These are phyloP conservation scores for Thymelicus acteon DNA, from an alignment of 2,888 invertebrate genomes.

Conservation along the genomic window DNA sequence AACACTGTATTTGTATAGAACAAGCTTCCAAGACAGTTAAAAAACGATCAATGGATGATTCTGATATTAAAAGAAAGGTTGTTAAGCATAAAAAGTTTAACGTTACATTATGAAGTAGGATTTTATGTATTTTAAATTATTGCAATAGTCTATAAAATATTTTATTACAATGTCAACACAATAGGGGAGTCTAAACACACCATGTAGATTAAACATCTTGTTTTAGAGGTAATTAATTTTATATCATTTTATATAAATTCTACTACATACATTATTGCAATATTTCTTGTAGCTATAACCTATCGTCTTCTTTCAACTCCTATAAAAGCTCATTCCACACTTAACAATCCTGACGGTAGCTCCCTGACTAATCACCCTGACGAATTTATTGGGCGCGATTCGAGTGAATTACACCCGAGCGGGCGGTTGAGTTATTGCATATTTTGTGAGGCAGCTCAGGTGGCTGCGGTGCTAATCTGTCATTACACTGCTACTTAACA, in stretches of 20 bases:
- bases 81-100: slow-evolving; percentile 17
- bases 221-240: slow-evolving; percentile 10
- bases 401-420: slow-evolving; percentile 66
- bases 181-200: too few relatives aligned
- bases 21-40: neutral
- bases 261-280: neutral
- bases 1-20: slow-evolving; percentile 5
- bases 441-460: slow-evolving; percentile 68
- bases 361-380: slow-evolving; percentile 71
- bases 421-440: slow-evolving; percentile 69
- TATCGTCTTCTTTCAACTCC: neutral
- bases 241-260: neutral
- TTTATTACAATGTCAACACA: neutral
- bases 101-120: slow-evolving; percentile 10
- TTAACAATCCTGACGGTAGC: slow-evolving; percentile 18
- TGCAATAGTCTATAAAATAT: neutral
- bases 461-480: slow-evolving; percentile 73
- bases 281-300: too few relatives aligned
- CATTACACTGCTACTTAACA: slow-evolving; percentile 73
- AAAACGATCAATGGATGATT: slow-evolving; percentile 15
- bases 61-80: neutral
- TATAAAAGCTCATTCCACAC: slow-evolving; percentile 39
- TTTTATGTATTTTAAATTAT: neutral
- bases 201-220: neutral
- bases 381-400: slow-evolving; percentile 78